phyloP scores from a whole-genome alignment of 2,797 vertebrate species.

The Pipistrellus nathusii region DNA sequence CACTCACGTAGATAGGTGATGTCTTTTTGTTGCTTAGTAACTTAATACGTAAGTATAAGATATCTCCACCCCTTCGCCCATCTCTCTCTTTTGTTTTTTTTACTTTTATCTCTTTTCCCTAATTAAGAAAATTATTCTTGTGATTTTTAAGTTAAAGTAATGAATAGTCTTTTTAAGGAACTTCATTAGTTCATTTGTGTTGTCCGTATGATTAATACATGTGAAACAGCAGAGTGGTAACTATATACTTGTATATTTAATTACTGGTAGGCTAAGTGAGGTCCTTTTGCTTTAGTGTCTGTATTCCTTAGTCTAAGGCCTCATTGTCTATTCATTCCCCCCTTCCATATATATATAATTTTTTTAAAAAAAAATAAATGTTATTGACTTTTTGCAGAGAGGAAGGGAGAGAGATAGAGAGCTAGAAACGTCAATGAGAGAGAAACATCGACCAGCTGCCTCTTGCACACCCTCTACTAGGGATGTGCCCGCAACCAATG shows the following conservation, averaged over 20 bases:
- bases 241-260: background rate
- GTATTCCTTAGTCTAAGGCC: background rate
- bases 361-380: too few relatives aligned
- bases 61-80: background rate
- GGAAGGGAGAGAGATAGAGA: too few relatives aligned
- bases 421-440: too few relatives aligned
- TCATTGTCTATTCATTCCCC: background rate
- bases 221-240: slow-evolving; percentile 27
- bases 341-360: background rate
- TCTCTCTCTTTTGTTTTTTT: background rate
- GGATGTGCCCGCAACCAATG: too few relatives aligned
- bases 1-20: background rate
- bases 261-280: background rate
- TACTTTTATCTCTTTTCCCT: background rate
- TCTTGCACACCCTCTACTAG: too few relatives aligned
- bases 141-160: background rate
- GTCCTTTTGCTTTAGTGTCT: slow-evolving; percentile 28
- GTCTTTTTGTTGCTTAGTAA: slow-evolving; percentile 10
- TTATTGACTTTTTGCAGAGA: too few relatives aligned
- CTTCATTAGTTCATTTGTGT: background rate
- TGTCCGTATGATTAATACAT: background rate
- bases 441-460: too few relatives aligned
- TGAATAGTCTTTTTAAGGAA: background rate
- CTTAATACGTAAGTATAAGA: background rate
- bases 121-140: background rate